These are phyloP conservation scores for Salvelinus alpinus DNA, from an alignment of 2,113 vertebrate genomes.

Conservation along the genomic window DNA sequence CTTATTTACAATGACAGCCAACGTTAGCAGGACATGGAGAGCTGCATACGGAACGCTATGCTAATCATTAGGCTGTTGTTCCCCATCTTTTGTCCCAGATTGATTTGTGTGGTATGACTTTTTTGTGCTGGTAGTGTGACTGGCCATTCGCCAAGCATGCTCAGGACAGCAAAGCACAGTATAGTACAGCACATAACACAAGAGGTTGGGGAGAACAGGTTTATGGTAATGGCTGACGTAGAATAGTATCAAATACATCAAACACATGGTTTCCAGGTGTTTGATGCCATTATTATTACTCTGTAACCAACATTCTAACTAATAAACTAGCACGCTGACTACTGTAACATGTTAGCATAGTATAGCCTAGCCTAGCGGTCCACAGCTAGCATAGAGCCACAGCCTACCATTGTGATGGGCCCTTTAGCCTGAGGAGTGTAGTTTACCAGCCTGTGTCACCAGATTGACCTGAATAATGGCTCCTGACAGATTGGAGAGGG, in stretches of 20 bases:
- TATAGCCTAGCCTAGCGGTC: background rate
- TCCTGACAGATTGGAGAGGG: constrained; percentile 23
- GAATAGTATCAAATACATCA: too few relatives aligned
- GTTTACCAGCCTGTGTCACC: constrained; percentile 27
- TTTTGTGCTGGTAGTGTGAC: background rate
- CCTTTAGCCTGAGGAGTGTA: background rate
- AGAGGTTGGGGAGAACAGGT: too few relatives aligned
- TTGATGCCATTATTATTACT: too few relatives aligned
- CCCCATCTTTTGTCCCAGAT: background rate
- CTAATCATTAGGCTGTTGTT: too few relatives aligned
- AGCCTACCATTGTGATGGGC: background rate
- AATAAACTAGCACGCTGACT: background rate
- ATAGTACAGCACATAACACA: too few relatives aligned
- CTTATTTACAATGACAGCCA: too few relatives aligned
- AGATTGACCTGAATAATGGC: constrained; percentile 40
- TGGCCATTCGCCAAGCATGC: background rate
- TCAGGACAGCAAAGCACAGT: background rate
- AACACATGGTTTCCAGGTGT: too few relatives aligned
- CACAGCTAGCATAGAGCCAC: background rate
- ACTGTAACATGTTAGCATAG: background rate
- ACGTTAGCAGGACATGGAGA: background rate
- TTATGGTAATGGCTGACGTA: too few relatives aligned
- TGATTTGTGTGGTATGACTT: background rate
- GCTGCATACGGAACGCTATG: too few relatives aligned
- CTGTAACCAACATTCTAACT: background rate